Conservation (phyloP, 2,113 vertebrate species). For the Balaeniceps rex region DNA sequence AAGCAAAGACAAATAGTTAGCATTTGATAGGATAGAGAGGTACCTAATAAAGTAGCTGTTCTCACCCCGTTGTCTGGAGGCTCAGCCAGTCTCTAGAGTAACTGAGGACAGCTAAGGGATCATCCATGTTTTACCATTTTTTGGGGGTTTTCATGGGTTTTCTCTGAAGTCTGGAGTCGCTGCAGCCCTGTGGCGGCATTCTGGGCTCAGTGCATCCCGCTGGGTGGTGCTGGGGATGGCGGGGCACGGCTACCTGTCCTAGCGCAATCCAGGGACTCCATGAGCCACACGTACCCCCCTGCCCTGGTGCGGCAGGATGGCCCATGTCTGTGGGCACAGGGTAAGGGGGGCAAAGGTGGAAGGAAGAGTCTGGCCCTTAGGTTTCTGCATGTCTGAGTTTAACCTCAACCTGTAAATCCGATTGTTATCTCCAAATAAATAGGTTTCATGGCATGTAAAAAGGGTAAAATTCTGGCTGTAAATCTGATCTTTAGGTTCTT, state of each 20-base stretch:
- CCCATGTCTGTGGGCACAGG: not conserved
- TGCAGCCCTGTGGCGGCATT: accelerated
- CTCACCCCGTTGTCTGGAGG: not conserved
- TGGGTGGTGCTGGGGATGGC: accelerated
- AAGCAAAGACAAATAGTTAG: not conserved
- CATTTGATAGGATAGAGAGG: not conserved
- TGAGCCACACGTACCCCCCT: accelerated
- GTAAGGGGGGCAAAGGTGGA: not conserved
- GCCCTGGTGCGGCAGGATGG: not conserved
- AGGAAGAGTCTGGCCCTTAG: not conserved
- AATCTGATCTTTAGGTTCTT: not conserved
- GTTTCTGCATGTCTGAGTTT: not conserved
- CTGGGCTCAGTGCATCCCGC: accelerated
- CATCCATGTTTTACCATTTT: accelerated
- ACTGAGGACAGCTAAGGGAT: not conserved
- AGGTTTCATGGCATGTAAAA: not conserved
- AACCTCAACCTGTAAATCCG: not conserved
- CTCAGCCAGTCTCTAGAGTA: not conserved
- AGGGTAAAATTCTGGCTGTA: not conserved
- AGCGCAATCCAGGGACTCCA: too few species aligned
- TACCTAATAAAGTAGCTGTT: not conserved
- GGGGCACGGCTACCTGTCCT: not conserved
- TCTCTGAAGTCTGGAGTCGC: not conserved
- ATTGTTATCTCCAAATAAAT: not conserved
- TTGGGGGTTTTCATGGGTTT: not conserved